Conservation (phyloP, 2,113 vertebrate species). For the Poeciliopsis prolifica region DNA sequence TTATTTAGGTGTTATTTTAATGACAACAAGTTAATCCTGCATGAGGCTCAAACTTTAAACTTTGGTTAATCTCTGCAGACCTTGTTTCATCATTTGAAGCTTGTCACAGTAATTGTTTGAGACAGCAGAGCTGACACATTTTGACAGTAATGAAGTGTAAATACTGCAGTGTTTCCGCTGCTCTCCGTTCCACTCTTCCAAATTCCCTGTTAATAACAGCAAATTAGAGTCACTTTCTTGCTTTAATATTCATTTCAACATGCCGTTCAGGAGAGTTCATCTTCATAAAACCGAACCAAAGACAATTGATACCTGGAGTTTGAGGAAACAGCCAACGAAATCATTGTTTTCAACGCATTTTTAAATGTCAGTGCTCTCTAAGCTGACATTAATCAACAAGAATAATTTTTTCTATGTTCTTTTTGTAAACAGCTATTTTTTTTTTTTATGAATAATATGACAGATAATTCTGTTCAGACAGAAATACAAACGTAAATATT, state of each 20-base stretch:
- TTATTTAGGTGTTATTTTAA: neutral
- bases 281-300: neutral
- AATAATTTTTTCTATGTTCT: neutral
- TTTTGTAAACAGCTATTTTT: neutral
- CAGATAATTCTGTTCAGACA: neutral
- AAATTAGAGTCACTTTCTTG: constrained; percentile 23
- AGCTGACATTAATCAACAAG: neutral
- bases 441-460: neutral
- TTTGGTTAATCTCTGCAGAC: neutral
- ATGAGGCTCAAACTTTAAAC: neutral
- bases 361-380: too few species aligned
- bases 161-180: constrained; percentile 21
- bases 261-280: neutral
- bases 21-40: constrained; percentile 1
- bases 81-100: constrained; percentile 21
- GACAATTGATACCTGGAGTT: neutral
- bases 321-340: neutral
- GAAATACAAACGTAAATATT: neutral
- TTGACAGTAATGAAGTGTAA: constrained; percentile 50
- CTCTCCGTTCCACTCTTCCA: neutral
- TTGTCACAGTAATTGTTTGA: constrained; percentile 23
- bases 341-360: neutral
- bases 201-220: constrained; percentile 28
- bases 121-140: constrained; percentile 27
- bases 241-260: constrained; percentile 18